Conservation (phyloP, 2,888 invertebrate genomes). For the Polietes domitor region DNA sequence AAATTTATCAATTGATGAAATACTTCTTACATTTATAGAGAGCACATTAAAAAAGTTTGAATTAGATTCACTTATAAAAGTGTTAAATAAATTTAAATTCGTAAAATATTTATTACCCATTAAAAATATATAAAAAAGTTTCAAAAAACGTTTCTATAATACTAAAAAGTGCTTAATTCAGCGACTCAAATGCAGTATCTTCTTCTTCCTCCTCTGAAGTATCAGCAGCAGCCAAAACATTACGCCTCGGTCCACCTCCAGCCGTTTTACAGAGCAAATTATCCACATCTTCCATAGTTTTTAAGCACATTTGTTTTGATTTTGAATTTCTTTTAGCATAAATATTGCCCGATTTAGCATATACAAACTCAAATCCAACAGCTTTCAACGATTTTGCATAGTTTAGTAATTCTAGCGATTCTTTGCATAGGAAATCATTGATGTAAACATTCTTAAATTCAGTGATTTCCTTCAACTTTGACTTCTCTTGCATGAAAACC, state of each 20-base stretch:
- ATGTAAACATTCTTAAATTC: neutral
- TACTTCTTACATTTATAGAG: slow-evolving; percentile 1
- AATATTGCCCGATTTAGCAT: neutral
- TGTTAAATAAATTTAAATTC: neutral
- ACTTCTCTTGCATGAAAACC: neutral
- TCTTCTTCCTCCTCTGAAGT: neutral
- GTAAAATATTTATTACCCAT: neutral
- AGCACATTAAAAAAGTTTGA: neutral
- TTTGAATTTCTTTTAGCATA: neutral
- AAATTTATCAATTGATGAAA: slow-evolving; percentile 11
- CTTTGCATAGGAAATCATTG: neutral
- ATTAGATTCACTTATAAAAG: neutral
- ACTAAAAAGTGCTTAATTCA: neutral
- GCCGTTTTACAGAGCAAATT: too few species aligned
- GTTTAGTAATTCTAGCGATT: neutral
- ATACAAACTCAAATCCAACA: neutral
- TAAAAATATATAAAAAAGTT: neutral
- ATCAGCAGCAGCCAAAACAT: neutral
- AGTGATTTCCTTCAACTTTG: neutral
- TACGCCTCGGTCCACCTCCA: too few species aligned
- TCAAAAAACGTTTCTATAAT: too few species aligned
- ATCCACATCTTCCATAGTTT: neutral
- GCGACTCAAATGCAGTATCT: neutral
- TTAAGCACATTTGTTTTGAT: neutral
- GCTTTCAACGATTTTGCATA: neutral